Base-by-base conservation (phyloP, 2,113 vertebrate species). In the Ibidorhyncha struthersii region DNA sequence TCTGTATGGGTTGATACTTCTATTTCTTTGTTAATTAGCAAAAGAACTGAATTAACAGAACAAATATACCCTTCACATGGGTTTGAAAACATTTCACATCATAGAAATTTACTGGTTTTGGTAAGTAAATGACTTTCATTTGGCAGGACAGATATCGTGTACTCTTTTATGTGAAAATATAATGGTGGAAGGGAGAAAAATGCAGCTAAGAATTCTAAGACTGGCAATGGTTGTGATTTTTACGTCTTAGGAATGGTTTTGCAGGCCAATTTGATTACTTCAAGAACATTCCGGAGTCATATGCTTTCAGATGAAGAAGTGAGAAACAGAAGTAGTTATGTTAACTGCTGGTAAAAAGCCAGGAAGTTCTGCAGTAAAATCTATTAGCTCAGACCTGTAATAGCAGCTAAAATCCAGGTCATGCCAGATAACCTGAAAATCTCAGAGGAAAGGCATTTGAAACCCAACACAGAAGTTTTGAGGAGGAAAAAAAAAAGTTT, bases 371-470 rank as follows among this genome's bases (percentile, higher is more conserved):
- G 26, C 74, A 90, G 62, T 90, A 79, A 76, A 90, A 82, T 85
- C 73, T 87, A 82, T 86, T 84, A 86, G 72, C 50, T 91, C 72
- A 89, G 83, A 91, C 27, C 29, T 71, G 2, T 52, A 81, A 84
- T n/a, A 59, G 43, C 69, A 82, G 56, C 52, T 94, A 91, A 89
- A 74, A 67, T 25, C 40, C 34, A 92, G 76, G 77, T 92, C 80
- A 89, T 76, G 69, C 6, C 5, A 10, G 52, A 89, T 78, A 93
- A 95, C 83, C 72, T 71, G 79, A 86, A 84, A 93, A 89, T 79
- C 61, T 82, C 95, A 96, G 67, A 87, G 53, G 65, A 89, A 95
- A 95, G 43, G n/a, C 61, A 89, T 91, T 58, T 91, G 43, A 84
- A 94, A 96, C 7, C 27, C 30, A 95, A 38, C 34, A 91, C 2